Percentiles rank a stretch among this genome's conserved stretches.
These are phyloP conservation scores for Syngnathus rostellatus DNA, from an alignment of 2,797 vertebrate genomes.

Conservation along the genomic window DNA sequence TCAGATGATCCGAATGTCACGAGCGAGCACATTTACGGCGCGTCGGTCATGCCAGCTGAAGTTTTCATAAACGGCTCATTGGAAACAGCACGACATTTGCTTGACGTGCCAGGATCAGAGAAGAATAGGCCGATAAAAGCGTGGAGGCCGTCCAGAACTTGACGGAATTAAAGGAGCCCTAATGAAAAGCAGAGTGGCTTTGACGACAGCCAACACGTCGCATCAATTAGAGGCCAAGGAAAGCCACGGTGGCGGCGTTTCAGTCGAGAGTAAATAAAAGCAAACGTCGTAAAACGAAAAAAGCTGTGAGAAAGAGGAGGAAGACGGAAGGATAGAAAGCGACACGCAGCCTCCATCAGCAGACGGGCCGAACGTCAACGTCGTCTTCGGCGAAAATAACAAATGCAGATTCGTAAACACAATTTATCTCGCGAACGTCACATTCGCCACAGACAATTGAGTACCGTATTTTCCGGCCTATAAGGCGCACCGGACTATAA, in stretches of 20 bases:
- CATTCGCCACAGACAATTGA: background rate
- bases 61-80: conserved; percentile 46
- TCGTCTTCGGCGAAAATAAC: too few relatives aligned
- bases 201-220: conserved; percentile 14
- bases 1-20: conserved; percentile 7
- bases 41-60: conserved; percentile 33
- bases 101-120: conserved; percentile 31
- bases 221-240: conserved; percentile 50
- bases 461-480: too few relatives aligned
- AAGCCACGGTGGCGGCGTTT: conserved; percentile 51
- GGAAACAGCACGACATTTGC: conserved; percentile 50
- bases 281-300: conserved; percentile 45
- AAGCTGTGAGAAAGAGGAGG: background rate
- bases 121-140: conserved; percentile 14
- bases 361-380: background rate
- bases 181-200: conserved; percentile 57
- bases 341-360: conserved; percentile 8
- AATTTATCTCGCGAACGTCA: too few relatives aligned
- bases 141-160: conserved; percentile 48
- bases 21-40: background rate
- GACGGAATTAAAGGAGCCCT: conserved; percentile 59
- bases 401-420: too few relatives aligned
- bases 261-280: conserved; percentile 51
- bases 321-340: conserved; percentile 19
- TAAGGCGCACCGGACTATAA: too few relatives aligned